phyloP scores from a whole-genome alignment of 2,888 invertebrate species.

The Troides aeacus region DNA sequence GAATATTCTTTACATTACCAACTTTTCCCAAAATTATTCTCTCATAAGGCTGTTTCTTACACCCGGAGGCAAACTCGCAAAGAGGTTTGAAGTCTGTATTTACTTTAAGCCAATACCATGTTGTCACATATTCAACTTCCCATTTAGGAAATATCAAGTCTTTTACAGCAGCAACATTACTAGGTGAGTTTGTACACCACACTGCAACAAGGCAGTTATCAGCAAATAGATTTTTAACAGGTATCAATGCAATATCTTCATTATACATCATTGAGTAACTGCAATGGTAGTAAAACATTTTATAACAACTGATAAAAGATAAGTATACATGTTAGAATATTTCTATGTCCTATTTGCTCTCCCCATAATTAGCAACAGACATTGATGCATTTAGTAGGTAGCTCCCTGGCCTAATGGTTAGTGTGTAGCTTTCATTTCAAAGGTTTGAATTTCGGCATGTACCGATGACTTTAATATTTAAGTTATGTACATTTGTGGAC shows the following conservation, averaged over 20 bases:
- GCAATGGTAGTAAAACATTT: slow-evolving; percentile 30
- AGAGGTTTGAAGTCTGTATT: slow-evolving; percentile 85
- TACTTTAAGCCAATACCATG: slow-evolving; percentile 95
- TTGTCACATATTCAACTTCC: slow-evolving; percentile 85
- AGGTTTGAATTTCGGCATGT: no score
- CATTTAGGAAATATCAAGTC: slow-evolving; percentile 88
- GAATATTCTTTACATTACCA: slow-evolving; percentile 53
- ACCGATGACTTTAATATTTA: no score
- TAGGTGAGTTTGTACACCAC: slow-evolving; percentile 95
- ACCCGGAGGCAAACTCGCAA: slow-evolving; percentile 82
- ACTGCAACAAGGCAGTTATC: slow-evolving; percentile 86
- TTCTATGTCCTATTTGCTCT: no score
- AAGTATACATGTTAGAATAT: no score
- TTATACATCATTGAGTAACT: slow-evolving; percentile 91
- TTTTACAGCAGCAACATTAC: slow-evolving; percentile 84
- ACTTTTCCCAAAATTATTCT: slow-evolving; percentile 78
- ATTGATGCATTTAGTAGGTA: no score
- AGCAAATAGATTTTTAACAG: slow-evolving; percentile 82
- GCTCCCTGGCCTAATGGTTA: no score
- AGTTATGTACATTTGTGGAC: no score
- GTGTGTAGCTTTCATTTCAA: no score
- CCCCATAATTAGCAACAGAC: no score
- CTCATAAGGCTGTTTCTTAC: slow-evolving; percentile 94
- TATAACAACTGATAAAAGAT: background rate
- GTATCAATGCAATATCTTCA: slow-evolving; percentile 85